Evolutionary conservation across 2,797 vertebrate genomes (phyloP).

Genomic region (Aplochiton taeniatus): DNA sequence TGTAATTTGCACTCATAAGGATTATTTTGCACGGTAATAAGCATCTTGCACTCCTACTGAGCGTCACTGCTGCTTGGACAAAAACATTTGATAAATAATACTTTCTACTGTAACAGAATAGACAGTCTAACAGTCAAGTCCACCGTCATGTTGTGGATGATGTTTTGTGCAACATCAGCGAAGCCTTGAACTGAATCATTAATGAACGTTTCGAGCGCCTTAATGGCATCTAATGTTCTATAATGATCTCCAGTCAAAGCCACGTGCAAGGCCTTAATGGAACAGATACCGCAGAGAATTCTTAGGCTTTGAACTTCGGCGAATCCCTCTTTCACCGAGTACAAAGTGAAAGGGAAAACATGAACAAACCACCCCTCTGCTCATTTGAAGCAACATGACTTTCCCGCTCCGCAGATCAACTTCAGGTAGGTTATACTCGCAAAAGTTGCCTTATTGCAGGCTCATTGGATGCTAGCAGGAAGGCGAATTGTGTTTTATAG

Average conservation of each 20-base stretch:
- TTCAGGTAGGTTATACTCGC: conserved; percentile 84
- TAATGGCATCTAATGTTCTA: conserved; percentile 96
- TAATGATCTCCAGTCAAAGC: conserved; percentile 97
- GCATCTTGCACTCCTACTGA: too few relatives aligned
- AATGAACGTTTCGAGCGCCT: conserved; percentile 90
- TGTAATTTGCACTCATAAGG: too few relatives aligned
- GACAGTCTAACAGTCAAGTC: too few relatives aligned
- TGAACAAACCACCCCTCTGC: conserved; percentile 58
- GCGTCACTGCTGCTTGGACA: too few relatives aligned
- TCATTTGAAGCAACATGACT: conserved; percentile 82
- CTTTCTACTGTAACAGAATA: too few relatives aligned
- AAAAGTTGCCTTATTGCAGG: neutral
- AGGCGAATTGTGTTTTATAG: neutral
- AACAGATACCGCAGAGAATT: conserved; percentile 89
- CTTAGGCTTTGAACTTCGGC: conserved; percentile 84
- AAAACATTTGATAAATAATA: too few relatives aligned
- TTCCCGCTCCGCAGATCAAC: conserved; percentile 92
- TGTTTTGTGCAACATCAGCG: conserved; percentile 69
- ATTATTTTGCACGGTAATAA: too few relatives aligned
- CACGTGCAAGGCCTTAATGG: conserved; percentile 86
- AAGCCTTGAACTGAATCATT: conserved; percentile 91
- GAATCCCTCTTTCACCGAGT: conserved; percentile 66
- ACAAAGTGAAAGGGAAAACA: conserved; percentile 56
- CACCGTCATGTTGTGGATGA: neutral
- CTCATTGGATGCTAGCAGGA: neutral